Evolutionary conservation across 1,140 invertebrate species (phyloP).

Genomic region (Drosophila suzukii): DNA sequence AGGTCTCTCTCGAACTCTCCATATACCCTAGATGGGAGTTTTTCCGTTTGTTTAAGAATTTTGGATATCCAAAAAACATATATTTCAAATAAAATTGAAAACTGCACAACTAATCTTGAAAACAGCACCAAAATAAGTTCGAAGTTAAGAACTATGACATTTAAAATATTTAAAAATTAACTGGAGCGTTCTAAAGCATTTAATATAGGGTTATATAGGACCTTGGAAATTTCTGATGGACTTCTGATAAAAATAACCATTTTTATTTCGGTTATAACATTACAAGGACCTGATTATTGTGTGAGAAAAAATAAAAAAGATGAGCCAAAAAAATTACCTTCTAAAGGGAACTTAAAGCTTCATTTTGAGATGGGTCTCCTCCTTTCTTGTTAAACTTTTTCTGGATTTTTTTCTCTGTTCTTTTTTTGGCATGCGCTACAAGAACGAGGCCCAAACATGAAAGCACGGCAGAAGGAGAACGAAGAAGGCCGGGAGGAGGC

Average conservation of each 20-base stretch:
- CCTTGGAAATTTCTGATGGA: no score
- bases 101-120: no score
- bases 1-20: constrained; percentile 17
- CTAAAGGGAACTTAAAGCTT: constrained; percentile 3
- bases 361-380: not conserved
- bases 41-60: not conserved
- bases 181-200: no score
- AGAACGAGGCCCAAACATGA: constrained; percentile 40
- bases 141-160: no score
- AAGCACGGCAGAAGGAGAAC: constrained; percentile 20
- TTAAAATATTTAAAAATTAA: no score
- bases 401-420: constrained; percentile 47
- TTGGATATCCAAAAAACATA: no score
- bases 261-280: no score
- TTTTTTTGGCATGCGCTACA: constrained; percentile 78
- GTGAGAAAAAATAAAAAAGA: not conserved
- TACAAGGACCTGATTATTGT: not conserved
- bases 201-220: no score
- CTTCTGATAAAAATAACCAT: no score
- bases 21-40: constrained; percentile 16
- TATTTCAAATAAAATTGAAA: no score
- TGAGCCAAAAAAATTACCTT: not conserved
- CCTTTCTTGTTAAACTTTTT: constrained; percentile 26
- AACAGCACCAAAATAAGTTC: no score
- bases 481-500: constrained; percentile 25